Percentiles rank a stretch among this genome's conserved stretches.
phyloP scores from a whole-genome alignment of 2,888 invertebrate genomes.

The Glomeris marginata region DNA sequence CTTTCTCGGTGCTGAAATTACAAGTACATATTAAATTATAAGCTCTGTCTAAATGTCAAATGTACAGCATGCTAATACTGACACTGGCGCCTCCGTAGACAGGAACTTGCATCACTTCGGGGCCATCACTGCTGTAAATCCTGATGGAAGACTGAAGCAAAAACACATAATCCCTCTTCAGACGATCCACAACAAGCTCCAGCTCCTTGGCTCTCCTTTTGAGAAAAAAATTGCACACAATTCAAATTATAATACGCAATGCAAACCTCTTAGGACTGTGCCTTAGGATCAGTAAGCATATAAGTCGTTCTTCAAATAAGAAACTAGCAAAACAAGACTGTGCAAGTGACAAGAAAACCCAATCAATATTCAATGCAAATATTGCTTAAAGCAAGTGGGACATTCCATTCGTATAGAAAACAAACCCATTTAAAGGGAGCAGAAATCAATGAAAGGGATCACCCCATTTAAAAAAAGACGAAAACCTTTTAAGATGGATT shows the following conservation, averaged over 20 bases:
- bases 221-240: neutral
- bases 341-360: neutral
- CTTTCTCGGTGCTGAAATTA: slow-evolving; percentile 31
- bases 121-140: slow-evolving; percentile 32
- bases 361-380: neutral
- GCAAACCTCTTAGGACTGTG: neutral
- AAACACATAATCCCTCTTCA: slow-evolving; percentile 35
- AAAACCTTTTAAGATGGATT: no score
- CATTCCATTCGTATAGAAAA: no score
- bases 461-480: no score
- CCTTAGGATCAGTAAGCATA: neutral
- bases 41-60: neutral
- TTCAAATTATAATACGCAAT: no score
- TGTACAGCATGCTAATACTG: slow-evolving; percentile 14
- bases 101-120: slow-evolving; percentile 33
- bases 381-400: no score
- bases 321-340: neutral
- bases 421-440: no score
- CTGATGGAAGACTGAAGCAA: slow-evolving; percentile 36
- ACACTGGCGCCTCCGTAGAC: slow-evolving; percentile 35
- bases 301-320: neutral
- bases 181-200: slow-evolving; percentile 30
- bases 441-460: no score
- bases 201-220: slow-evolving; percentile 26
- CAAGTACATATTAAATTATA: no score